These are phyloP conservation scores for Salvator merianae DNA, from an alignment of 2,113 vertebrate species.

Conservation along the genomic window DNA sequence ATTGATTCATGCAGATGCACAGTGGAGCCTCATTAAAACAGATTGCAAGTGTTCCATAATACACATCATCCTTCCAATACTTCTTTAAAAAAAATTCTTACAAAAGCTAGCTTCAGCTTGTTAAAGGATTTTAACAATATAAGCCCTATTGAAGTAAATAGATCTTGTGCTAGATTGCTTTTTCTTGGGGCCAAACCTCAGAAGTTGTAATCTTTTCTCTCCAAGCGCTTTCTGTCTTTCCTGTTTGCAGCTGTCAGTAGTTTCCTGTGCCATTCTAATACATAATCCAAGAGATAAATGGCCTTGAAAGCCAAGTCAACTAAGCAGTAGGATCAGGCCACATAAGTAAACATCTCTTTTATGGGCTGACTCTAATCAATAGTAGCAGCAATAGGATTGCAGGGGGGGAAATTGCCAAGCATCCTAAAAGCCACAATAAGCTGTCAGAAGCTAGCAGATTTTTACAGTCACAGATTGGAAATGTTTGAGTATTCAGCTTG, in stretches of 20 bases:
- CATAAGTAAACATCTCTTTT: neutral
- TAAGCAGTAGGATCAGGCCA: neutral
- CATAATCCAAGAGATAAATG: neutral
- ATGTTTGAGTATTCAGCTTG: neutral
- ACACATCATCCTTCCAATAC: slow-evolving; percentile 39
- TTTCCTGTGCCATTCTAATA: neutral
- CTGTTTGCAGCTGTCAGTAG: neutral
- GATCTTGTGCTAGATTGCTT: neutral
- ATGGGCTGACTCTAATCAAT: neutral
- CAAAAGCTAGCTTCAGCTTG: neutral
- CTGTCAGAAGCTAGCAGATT: neutral
- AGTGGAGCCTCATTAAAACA: slow-evolving; percentile 59
- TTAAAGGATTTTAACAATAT: neutral
- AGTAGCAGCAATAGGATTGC: neutral
- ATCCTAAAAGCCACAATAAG: neutral
- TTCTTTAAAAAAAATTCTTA: no score
- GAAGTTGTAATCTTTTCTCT: neutral
- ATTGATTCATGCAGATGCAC: slow-evolving; percentile 57
- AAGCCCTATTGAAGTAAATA: neutral
- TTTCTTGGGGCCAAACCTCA: neutral
- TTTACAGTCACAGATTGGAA: neutral
- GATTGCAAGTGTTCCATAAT: slow-evolving; percentile 49
- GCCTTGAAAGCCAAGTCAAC: no score
- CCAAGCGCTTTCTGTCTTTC: no score
- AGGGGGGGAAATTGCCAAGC: no score